phyloP scores from a whole-genome alignment of 1,140 invertebrate species.

The Trachelipus rathkii region DNA sequence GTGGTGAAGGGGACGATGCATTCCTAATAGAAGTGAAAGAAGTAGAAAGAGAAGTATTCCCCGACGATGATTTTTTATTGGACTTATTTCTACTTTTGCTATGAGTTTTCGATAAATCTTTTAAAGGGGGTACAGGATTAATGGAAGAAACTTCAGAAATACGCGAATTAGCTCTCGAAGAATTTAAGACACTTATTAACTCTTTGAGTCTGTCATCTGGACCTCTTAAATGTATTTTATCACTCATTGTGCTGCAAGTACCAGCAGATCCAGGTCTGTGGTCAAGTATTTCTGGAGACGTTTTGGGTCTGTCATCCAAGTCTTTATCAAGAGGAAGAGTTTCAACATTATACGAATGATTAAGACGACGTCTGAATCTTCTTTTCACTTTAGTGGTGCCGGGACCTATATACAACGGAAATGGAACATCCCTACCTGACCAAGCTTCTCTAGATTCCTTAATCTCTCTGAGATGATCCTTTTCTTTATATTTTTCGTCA shows the following conservation, averaged over 20 bases:
- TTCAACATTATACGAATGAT: slow-evolving; percentile 52
- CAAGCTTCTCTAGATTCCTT: slow-evolving; percentile 28
- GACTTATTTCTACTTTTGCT: neutral
- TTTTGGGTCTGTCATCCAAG: slow-evolving; percentile 38
- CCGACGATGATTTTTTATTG: neutral
- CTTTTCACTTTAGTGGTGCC: neutral
- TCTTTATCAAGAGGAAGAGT: slow-evolving; percentile 55
- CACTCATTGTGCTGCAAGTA: slow-evolving; percentile 20
- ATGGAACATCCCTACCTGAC: slow-evolving; percentile 32
- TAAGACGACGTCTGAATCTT: slow-evolving; percentile 22
- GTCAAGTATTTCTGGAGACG: slow-evolving; percentile 44
- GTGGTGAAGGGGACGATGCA: slow-evolving; percentile 31
- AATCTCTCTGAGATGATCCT: slow-evolving; percentile 41
- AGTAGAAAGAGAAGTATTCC: slow-evolving; percentile 20
- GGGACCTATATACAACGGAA: slow-evolving; percentile 33
- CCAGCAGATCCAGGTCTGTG: slow-evolving; percentile 29
- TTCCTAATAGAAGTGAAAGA: slow-evolving; percentile 21
- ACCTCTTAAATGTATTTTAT: slow-evolving; percentile 31
- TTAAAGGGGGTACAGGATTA: neutral
- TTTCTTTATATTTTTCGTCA: slow-evolving; percentile 57
- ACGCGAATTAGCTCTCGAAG: slow-evolving; percentile 30
- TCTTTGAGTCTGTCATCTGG: slow-evolving; percentile 36
- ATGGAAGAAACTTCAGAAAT: slow-evolving; percentile 17
- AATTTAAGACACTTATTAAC: slow-evolving; percentile 33
- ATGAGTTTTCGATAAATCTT: neutral